These are phyloP conservation scores for Gulo gulo DNA, from an alignment of 2,113 vertebrate genomes.

Conservation along the genomic window DNA sequence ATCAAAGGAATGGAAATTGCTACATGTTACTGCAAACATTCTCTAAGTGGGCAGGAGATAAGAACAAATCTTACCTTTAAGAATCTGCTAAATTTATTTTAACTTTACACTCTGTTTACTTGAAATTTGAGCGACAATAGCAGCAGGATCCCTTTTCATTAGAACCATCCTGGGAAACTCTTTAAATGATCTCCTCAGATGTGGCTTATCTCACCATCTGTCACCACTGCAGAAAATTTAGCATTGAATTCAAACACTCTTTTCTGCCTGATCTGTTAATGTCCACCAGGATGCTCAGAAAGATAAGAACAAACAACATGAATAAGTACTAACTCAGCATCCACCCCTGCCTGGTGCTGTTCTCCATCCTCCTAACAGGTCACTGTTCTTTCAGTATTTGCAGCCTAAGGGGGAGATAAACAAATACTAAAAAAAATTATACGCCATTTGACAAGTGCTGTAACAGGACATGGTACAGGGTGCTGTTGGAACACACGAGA, in stretches of 20 bases:
- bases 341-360: not conserved
- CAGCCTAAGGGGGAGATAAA: not conserved
- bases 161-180: constrained; percentile 77
- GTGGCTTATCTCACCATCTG: constrained; percentile 77
- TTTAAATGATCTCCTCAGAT: constrained; percentile 76
- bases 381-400: not conserved
- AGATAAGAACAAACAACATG: not conserved
- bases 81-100: constrained; percentile 53
- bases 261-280: constrained; percentile 10
- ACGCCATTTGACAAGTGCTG: not conserved
- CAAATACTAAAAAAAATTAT: not conserved
- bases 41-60: not conserved
- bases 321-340: not conserved
- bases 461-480: too few species aligned
- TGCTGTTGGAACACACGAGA: not conserved
- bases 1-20: constrained; percentile 6
- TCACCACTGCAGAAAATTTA: constrained; percentile 73
- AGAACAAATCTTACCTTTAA: constrained; percentile 38
- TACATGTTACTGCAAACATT: constrained; percentile 51
- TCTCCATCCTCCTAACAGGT: not conserved
- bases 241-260: constrained; percentile 51
- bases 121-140: constrained; percentile 63
- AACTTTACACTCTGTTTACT: constrained; percentile 55
- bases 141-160: constrained; percentile 69
- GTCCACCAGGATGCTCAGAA: constrained; percentile 16